These are phyloP conservation scores for Porites evermanni DNA, from an alignment of 92 coral and sea anemone genomes.

Conservation along the genomic window DNA sequence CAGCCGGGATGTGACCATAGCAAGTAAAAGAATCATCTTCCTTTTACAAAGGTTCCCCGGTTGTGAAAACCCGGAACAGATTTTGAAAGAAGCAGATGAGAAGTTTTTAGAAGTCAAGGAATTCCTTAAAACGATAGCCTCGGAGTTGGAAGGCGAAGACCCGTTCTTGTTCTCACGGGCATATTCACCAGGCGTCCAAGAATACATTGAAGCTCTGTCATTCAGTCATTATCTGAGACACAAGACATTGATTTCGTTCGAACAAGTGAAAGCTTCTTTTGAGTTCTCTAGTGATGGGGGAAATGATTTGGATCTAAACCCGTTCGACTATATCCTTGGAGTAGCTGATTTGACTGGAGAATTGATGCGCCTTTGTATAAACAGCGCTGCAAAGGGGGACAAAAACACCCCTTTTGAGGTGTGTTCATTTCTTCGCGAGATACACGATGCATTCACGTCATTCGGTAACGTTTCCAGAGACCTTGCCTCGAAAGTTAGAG, in stretches of 20 bases:
- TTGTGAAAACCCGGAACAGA: constrained; percentile 58
- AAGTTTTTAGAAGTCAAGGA: constrained; percentile 79
- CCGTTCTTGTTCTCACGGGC: constrained; percentile 81
- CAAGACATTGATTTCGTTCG: constrained; percentile 67
- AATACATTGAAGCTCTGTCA: constrained; percentile 86
- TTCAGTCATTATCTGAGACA: constrained; percentile 82
- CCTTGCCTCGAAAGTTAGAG: constrained; percentile 75
- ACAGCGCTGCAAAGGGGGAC: constrained; percentile 93
- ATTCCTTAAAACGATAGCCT: constrained; percentile 78
- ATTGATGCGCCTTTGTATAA: constrained; percentile 90
- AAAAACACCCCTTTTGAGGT: constrained; percentile 77
- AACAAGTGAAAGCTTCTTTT: constrained; percentile 66
- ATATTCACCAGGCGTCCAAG: constrained; percentile 95
- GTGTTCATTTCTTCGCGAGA: constrained; percentile 75
- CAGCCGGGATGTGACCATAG: constrained; percentile 94
- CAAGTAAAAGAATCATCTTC: constrained; percentile 89
- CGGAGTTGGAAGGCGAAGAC: constrained; percentile 85
- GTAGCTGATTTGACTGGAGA: constrained; percentile 98
- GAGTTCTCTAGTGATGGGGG: constrained; percentile 64
- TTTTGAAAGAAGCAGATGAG: constrained; percentile 81
- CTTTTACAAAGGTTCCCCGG: constrained; percentile 84
- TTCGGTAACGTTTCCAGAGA: constrained; percentile 80
- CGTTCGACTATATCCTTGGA: constrained; percentile 89
- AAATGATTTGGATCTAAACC: constrained; percentile 53
- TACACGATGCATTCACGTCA: constrained; percentile 80